Evolutionary conservation across 1,140 invertebrate genomes (phyloP).

Genomic region (Drosophila biarmipes): DNA sequence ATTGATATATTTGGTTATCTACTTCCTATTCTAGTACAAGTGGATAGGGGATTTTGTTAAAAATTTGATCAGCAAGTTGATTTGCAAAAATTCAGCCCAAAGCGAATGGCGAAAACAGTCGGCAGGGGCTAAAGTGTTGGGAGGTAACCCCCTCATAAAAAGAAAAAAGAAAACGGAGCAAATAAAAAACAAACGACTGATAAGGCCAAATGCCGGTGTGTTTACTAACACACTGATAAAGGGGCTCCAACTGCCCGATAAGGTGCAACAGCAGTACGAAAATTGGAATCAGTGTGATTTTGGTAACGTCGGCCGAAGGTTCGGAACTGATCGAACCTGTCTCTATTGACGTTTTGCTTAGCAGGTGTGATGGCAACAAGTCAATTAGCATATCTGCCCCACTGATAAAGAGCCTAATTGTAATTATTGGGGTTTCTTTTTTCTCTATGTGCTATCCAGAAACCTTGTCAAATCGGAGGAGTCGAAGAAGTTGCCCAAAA

Average conservation of each 20-base stretch:
- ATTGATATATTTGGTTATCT: not conserved
- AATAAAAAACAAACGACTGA: slow-evolving; percentile 45
- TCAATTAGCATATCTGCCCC: slow-evolving; percentile 62
- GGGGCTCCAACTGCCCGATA: slow-evolving; percentile 39
- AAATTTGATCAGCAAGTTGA: slow-evolving; percentile 3
- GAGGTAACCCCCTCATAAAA: slow-evolving; percentile 13
- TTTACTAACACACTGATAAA: slow-evolving; percentile 66
- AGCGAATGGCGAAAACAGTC: slow-evolving; percentile 2
- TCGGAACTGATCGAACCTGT: slow-evolving; percentile 32
- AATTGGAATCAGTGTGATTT: slow-evolving; percentile 65
- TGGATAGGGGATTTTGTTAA: slow-evolving; percentile 1
- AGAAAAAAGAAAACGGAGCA: slow-evolving; percentile 27
- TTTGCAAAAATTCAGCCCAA: slow-evolving; percentile 18
- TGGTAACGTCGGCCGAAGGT: slow-evolving; percentile 56
- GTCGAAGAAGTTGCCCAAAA: slow-evolving; percentile 63
- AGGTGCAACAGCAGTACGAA: slow-evolving; percentile 46
- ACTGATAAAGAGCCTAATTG: slow-evolving; percentile 63
- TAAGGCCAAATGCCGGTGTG: slow-evolving; percentile 73
- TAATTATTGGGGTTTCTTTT: slow-evolving; percentile 53
- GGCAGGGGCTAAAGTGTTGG: not conserved
- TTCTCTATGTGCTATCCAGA: slow-evolving; percentile 44
- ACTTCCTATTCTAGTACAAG: not conserved
- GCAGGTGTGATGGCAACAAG: slow-evolving; percentile 47
- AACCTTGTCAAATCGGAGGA: slow-evolving; percentile 71
- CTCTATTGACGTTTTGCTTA: slow-evolving; percentile 30